Conservation (phyloP, 1,140 invertebrate species). For the Halesus radiatus region DNA sequence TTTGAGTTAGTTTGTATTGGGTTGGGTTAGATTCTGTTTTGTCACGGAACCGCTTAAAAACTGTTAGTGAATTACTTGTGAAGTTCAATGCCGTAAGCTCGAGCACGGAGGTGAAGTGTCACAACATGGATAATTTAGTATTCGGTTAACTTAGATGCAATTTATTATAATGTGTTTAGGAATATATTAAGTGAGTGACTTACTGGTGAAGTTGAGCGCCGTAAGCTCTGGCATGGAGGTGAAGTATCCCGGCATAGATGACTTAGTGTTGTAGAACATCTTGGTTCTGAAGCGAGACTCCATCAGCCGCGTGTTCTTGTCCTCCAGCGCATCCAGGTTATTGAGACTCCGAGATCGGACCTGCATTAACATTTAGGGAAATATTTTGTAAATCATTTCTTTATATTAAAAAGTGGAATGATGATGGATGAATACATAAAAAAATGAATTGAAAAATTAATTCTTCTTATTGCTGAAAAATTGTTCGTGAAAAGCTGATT, state of each 20-base stretch:
- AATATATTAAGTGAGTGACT: background rate
- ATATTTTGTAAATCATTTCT: too few relatives aligned
- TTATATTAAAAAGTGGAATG: too few relatives aligned
- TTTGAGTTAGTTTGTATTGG: too few relatives aligned
- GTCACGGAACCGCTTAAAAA: too few relatives aligned
- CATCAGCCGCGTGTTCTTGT: background rate
- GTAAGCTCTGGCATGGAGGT: constrained; percentile 32
- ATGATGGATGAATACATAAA: too few relatives aligned
- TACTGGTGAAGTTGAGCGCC: constrained; percentile 35
- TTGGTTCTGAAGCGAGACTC: constrained; percentile 7
- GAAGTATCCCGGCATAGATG: constrained; percentile 5
- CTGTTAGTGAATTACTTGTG: constrained; percentile 28
- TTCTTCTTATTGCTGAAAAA: too few relatives aligned
- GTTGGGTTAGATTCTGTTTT: too few relatives aligned
- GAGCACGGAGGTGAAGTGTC: constrained; percentile 23
- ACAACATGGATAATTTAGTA: background rate
- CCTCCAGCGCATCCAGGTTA: constrained; percentile 40
- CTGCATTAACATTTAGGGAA: constrained; percentile 19
- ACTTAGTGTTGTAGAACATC: background rate
- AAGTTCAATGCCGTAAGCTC: constrained; percentile 36
- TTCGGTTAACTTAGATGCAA: too few relatives aligned
- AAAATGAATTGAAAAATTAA: too few relatives aligned
- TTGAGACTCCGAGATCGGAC: constrained; percentile 46
- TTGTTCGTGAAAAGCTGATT: too few relatives aligned
- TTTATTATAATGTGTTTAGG: too few relatives aligned